Percentiles rank a stretch among this genome's conserved stretches.
phyloP scores from a whole-genome alignment of 2,888 invertebrate genomes.

The Anthrax anthrax region DNA sequence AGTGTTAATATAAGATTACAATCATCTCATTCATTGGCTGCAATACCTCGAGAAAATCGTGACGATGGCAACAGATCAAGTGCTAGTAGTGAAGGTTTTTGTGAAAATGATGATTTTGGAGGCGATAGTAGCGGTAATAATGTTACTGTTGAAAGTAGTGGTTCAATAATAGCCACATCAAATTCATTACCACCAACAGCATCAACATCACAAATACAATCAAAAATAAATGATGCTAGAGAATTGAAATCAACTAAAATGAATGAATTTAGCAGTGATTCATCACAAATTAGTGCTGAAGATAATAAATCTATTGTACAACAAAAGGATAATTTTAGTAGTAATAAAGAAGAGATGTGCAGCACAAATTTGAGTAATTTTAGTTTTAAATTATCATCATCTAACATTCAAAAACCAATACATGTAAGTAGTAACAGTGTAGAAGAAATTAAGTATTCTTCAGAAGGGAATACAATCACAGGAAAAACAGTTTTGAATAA shows the following conservation, averaged over 20 bases:
- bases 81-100: conserved; percentile 91
- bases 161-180: conserved; percentile 14
- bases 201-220: not conserved
- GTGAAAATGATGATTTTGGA: conserved; percentile 79
- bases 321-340: not conserved
- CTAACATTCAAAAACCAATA: not conserved
- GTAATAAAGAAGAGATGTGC: conserved; percentile 2
- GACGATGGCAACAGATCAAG: conserved; percentile 77
- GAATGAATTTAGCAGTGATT: conserved; percentile 20
- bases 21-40: conserved; percentile 6
- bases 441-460: conserved; percentile 11
- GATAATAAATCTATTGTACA: not conserved
- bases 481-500: not conserved
- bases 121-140: conserved; percentile 48
- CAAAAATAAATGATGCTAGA: not conserved
- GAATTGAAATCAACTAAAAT: conserved; percentile 11
- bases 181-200: conserved; percentile 16
- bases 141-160: conserved; percentile 32
- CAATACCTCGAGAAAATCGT: conserved; percentile 6
- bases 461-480: conserved; percentile 6
- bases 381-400: conserved; percentile 10
- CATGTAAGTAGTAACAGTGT: conserved; percentile 2
- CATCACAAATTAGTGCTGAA: conserved; percentile 6
- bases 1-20: conserved; percentile 23
- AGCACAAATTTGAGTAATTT: conserved; percentile 10